Conservation (phyloP, 2,888 invertebrate species). For the Callosobruchus maculatus region DNA sequence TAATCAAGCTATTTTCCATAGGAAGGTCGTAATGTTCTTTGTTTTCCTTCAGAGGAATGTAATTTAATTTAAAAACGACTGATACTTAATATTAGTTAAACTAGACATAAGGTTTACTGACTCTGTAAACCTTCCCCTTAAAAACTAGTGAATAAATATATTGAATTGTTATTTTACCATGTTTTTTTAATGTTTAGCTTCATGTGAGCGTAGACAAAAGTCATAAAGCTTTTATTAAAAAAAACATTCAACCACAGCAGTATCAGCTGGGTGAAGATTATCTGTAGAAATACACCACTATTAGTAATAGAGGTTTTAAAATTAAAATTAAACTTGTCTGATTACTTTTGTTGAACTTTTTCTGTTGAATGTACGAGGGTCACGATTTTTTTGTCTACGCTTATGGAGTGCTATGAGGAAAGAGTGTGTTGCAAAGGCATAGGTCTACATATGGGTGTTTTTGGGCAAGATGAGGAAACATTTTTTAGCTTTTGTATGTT, state of each 20-base stretch:
- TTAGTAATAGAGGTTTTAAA: too few species aligned
- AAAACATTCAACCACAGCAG: too few species aligned
- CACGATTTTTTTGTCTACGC: background rate
- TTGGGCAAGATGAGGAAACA: background rate
- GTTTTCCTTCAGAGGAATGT: background rate
- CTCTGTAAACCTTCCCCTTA: background rate
- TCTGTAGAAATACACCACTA: too few species aligned
- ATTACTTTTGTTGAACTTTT: too few species aligned
- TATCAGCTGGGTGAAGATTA: too few species aligned
- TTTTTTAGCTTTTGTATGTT: background rate
- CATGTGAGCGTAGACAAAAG: background rate
- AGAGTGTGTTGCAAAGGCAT: background rate
- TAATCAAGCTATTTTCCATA: background rate
- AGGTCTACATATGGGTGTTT: background rate
- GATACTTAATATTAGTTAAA: slow-evolving; percentile 23
- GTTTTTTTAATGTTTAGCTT: background rate
- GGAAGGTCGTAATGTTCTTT: background rate
- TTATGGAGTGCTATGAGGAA: background rate
- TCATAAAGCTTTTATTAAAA: background rate
- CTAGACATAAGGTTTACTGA: slow-evolving; percentile 6
- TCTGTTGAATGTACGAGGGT: too few species aligned
- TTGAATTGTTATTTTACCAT: background rate
- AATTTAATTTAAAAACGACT: slow-evolving; percentile 20
- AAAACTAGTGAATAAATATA: background rate
- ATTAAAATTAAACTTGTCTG: too few species aligned